Evolutionary conservation across 2,888 invertebrate species (phyloP).

Genomic region (Lutraria lutraria): DNA sequence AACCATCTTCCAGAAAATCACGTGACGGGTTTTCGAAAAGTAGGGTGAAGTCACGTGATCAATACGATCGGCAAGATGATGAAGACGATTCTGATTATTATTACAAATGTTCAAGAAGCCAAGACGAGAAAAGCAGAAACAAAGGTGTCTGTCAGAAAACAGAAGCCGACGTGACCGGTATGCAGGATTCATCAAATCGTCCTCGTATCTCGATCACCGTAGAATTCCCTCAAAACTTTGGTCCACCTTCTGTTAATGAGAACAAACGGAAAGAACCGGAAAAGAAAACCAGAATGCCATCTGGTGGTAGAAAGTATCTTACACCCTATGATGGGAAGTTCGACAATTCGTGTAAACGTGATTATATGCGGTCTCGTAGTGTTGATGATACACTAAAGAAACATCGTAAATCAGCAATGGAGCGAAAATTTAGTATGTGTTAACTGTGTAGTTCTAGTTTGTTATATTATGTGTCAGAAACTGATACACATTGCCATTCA

Average conservation of each 20-base stretch:
- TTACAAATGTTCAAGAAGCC: not conserved
- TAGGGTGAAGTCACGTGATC: not conserved
- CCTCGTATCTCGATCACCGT: conserved; percentile 33
- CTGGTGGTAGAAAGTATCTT: not conserved
- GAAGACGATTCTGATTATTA: not conserved
- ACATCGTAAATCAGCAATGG: not conserved
- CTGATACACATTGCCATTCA: too few relatives aligned
- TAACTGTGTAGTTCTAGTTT: not conserved
- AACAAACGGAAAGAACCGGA: not conserved
- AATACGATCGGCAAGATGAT: not conserved
- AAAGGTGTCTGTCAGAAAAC: too few relatives aligned
- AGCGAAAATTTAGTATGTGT: conserved; percentile 3
- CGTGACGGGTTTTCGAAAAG: not conserved
- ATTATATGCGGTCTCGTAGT: not conserved
- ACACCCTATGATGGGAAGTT: not conserved
- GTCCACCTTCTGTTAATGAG: not conserved
- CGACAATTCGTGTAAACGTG: not conserved
- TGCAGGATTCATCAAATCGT: not conserved
- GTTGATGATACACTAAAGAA: not conserved
- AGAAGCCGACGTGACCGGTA: too few relatives aligned
- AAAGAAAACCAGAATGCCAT: not conserved
- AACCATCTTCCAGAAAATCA: not conserved
- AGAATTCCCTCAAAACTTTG: conserved; percentile 31
- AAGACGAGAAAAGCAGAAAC: not conserved
- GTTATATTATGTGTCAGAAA: not conserved